These are phyloP conservation scores for Etheostoma cragini DNA, from an alignment of 2,113 vertebrate genomes.

Conservation along the genomic window DNA sequence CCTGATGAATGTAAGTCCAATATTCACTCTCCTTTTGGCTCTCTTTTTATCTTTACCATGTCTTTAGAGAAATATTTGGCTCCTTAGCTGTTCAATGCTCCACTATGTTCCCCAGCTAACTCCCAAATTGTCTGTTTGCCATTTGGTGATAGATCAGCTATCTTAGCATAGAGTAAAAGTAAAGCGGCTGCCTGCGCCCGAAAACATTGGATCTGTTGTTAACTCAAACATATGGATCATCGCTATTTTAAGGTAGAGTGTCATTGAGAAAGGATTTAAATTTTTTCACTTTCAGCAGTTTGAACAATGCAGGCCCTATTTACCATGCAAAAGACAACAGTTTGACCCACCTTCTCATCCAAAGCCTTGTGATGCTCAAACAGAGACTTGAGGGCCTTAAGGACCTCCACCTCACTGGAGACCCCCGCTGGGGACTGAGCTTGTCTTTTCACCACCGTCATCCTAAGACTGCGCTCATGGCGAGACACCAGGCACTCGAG, in stretches of 20 bases:
- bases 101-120: neutral
- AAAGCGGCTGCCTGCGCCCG: neutral
- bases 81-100: neutral
- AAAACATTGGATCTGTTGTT: too few species aligned
- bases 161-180: neutral
- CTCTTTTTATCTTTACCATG: neutral
- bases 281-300: neutral
- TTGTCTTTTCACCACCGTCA: slow-evolving; percentile 96
- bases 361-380: slow-evolving; percentile 96
- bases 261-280: too few species aligned
- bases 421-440: slow-evolving; percentile 94
- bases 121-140: neutral
- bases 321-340: neutral
- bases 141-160: neutral
- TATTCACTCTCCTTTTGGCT: neutral
- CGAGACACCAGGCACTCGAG: slow-evolving; percentile 95
- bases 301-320: neutral
- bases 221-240: too few species aligned
- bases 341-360: slow-evolving; percentile 90
- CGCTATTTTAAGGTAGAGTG: too few species aligned
- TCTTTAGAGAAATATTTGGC: neutral
- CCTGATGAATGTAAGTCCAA: neutral
- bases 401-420: slow-evolving; percentile 94
- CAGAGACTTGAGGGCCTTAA: slow-evolving; percentile 94
- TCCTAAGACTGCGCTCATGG: slow-evolving; percentile 92